A percentile compares a stretch with the other conserved stretches of the same genome.
phyloP scores from a whole-genome alignment of 2,888 invertebrate genomes.

The Drosophila limbata region DNA sequence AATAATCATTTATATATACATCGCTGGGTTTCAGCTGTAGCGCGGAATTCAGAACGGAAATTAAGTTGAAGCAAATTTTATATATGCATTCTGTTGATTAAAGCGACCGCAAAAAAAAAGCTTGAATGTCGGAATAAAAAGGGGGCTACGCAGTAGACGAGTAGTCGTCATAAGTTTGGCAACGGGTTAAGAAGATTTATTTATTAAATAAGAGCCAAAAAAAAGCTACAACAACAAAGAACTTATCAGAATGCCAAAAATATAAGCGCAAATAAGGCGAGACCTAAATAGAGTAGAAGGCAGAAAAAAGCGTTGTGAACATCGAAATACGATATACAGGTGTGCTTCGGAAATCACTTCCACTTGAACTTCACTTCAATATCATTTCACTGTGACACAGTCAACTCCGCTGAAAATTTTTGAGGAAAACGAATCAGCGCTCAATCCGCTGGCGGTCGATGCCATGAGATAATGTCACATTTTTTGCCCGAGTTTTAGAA shows the following conservation, averaged over 20 bases:
- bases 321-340: slow-evolving; percentile 8
- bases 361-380: no score
- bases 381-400: no score
- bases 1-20: neutral
- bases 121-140: neutral
- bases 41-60: neutral
- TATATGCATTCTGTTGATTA: neutral
- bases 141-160: slow-evolving; percentile 8
- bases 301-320: neutral
- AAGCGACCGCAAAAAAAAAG: neutral
- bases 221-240: neutral
- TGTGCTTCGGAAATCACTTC: no score
- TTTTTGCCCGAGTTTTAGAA: no score
- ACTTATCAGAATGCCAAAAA: slow-evolving; percentile 32
- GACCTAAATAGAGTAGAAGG: neutral
- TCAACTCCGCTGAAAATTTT: no score
- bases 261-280: neutral
- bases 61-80: neutral
- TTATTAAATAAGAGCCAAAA: slow-evolving; percentile 27
- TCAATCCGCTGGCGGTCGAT: no score
- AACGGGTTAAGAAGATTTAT: slow-evolving; percentile 7
- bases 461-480: no score
- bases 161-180: slow-evolving; percentile 26
- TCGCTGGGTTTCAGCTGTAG: neutral
- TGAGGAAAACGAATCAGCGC: no score